Evolutionary conservation across 2,888 invertebrate genomes (phyloP).

Genomic region (Ectobius pallidus): DNA sequence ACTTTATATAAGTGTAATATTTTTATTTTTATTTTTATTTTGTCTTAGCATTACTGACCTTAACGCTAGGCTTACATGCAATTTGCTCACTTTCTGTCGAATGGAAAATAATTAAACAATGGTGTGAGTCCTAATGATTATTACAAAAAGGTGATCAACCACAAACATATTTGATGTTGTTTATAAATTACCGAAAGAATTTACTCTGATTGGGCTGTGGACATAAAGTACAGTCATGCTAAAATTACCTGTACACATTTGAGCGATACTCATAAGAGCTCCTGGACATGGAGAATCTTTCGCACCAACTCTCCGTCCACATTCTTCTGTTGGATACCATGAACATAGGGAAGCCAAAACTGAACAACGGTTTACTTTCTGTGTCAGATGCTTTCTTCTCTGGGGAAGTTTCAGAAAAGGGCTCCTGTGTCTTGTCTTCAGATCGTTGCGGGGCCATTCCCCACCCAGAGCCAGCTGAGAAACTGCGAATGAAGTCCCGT

Average conservation of each 20-base stretch:
- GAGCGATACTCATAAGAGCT: not conserved
- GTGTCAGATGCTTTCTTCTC: not conserved
- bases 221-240: no score
- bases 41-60: no score
- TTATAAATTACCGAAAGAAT: no score
- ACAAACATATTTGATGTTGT: no score
- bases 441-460: not conserved
- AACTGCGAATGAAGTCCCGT: constrained; percentile 1
- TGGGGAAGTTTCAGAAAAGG: not conserved
- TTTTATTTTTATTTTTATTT: no score
- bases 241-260: not conserved
- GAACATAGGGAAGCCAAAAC: not conserved
- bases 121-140: no score
- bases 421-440: not conserved
- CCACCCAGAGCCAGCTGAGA: not conserved
- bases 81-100: no score
- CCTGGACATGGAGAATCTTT: not conserved
- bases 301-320: constrained; percentile 1
- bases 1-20: no score
- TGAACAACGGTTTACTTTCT: not conserved
- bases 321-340: constrained; percentile 13
- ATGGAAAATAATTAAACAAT: no score
- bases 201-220: no score
- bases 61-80: no score
- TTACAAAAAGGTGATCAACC: no score